A percentile compares a stretch with the other conserved stretches of the same genome.
Conservation (phyloP, 1,140 invertebrate species). For the Armadillidium nasatum region DNA sequence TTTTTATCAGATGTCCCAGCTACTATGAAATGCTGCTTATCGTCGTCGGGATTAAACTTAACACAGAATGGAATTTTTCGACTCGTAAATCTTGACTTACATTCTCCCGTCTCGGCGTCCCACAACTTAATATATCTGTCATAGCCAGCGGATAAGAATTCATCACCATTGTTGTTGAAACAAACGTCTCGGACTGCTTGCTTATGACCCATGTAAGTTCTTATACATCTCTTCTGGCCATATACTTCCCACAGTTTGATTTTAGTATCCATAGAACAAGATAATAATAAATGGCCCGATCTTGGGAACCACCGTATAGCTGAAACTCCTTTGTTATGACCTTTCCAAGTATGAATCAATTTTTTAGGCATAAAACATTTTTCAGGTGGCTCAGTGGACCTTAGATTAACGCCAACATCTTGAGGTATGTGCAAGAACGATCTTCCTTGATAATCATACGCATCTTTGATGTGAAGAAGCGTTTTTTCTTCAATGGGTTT, state of each 20-base stretch:
- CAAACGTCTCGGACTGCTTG: constrained; percentile 94
- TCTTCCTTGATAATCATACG: constrained; percentile 91
- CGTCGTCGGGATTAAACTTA: constrained; percentile 95
- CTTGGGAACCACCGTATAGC: constrained; percentile 92
- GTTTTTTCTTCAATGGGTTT: constrained; percentile 92
- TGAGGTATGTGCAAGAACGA: constrained; percentile 91
- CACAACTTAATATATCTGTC: constrained; percentile 89
- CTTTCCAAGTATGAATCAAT: constrained; percentile 92
- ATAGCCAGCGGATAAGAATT: constrained; percentile 84
- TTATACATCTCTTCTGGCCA: constrained; percentile 84
- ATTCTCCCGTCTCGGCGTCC: constrained; percentile 97
- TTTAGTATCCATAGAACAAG: constrained; percentile 92
- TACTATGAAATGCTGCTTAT: constrained; percentile 96
- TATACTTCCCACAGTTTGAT: constrained; percentile 99
- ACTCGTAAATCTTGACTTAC: constrained; percentile 85
- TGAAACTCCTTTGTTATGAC: constrained; percentile 95
- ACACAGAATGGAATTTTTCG: constrained; percentile 94
- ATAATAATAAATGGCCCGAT: constrained; percentile 90
- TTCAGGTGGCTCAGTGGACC: constrained; percentile 83
- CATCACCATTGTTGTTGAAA: constrained; percentile 89
- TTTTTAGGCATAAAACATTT: constrained; percentile 97
- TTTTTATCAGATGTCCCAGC: constrained; percentile 98
- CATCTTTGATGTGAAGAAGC: constrained; percentile 90
- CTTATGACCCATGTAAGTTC: constrained; percentile 93
- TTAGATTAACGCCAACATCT: constrained; percentile 91